These are phyloP conservation scores for Parnassius orleans DNA, from an alignment of 2,888 invertebrate species.

Conservation along the genomic window DNA sequence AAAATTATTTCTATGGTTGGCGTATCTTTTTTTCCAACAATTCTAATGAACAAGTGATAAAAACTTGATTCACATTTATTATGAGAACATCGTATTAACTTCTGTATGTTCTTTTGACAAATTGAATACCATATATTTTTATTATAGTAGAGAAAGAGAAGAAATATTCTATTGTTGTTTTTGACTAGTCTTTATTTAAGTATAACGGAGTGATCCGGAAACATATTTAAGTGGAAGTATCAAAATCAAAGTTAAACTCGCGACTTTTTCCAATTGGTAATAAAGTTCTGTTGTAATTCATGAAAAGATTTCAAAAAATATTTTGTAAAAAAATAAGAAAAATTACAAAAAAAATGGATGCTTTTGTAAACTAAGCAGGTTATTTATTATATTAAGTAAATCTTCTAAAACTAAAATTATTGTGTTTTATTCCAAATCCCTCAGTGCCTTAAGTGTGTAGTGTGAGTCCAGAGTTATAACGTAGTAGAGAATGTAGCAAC, in stretches of 20 bases:
- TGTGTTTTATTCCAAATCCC: slow-evolving; percentile 15
- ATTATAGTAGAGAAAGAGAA: slow-evolving; percentile 33
- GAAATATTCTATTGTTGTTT: slow-evolving; percentile 44
- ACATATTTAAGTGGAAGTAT: slow-evolving; percentile 30
- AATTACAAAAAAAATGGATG: slow-evolving; percentile 50
- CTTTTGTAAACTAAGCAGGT: slow-evolving; percentile 75
- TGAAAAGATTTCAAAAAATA: slow-evolving; percentile 45
- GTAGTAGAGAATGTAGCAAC: no score
- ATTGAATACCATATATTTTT: slow-evolving; percentile 5
- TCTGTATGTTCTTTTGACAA: background rate
- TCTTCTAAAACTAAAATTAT: slow-evolving; percentile 55
- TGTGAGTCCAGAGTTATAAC: no score
- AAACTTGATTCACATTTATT: background rate
- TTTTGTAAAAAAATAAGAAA: slow-evolving; percentile 51
- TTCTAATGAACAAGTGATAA: no score
- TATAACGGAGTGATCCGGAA: slow-evolving; percentile 34
- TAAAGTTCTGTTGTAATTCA: slow-evolving; percentile 31
- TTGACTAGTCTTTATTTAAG: slow-evolving; percentile 57
- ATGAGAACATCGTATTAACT: background rate
- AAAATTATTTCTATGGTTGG: no score
- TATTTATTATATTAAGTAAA: slow-evolving; percentile 77
- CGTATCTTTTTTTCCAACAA: no score
- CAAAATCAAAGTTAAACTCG: slow-evolving; percentile 28
- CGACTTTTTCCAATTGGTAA: slow-evolving; percentile 24
- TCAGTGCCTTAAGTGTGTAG: background rate